These are phyloP conservation scores for Ditylenchus weischeri DNA, from an alignment of 2,888 invertebrate species.

Conservation along the genomic window DNA sequence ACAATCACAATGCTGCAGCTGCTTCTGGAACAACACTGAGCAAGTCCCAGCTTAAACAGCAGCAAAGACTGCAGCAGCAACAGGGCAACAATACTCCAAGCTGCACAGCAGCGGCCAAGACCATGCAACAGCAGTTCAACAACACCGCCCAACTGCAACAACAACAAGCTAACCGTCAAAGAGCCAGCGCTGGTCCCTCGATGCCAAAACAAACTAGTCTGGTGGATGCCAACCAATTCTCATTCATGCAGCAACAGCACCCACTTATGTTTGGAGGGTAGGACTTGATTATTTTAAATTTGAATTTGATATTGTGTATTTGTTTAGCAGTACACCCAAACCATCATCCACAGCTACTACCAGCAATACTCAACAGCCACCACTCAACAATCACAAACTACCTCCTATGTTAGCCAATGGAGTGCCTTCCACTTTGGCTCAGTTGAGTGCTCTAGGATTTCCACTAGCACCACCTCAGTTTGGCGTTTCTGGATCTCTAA, in stretches of 20 bases:
- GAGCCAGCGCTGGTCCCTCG: no score
- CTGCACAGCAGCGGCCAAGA: conserved; percentile 8
- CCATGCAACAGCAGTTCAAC: conserved; percentile 20
- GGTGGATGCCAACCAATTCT: conserved; percentile 5
- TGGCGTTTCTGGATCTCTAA: background rate
- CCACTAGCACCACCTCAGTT: background rate
- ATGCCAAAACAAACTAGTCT: no score
- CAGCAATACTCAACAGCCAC: background rate
- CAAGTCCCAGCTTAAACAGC: conserved; percentile 2
- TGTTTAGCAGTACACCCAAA: background rate
- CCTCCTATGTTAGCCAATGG: background rate
- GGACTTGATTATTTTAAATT: background rate
- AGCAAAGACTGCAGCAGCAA: conserved; percentile 1
- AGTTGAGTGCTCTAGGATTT: background rate
- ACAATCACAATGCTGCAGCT: background rate
- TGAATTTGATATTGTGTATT: background rate
- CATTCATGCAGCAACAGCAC: conserved; percentile 2
- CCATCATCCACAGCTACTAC: background rate
- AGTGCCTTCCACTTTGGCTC: background rate
- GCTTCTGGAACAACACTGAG: background rate
- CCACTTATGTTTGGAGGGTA: background rate
- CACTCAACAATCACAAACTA: background rate
- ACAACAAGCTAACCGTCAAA: conserved; percentile 11
- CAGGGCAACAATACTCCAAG: conserved; percentile 12
- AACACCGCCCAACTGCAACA: conserved; percentile 16